Conservation (phyloP, 2,113 vertebrate genomes). For the Rhea americana region DNA sequence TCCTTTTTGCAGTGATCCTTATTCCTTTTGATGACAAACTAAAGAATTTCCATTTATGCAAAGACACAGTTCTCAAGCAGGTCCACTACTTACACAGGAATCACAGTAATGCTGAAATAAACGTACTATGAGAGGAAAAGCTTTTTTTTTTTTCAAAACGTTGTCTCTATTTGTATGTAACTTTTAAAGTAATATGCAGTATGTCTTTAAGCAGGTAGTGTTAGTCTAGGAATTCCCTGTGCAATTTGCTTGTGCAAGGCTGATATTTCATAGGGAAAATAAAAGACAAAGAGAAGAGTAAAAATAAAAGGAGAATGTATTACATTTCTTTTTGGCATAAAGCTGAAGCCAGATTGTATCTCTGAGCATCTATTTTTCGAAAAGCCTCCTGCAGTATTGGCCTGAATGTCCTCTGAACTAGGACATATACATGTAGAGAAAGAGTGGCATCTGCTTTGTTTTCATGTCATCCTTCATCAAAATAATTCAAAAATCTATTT, state of each 20-base stretch:
- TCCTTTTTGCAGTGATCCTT: neutral
- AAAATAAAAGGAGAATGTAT: neutral
- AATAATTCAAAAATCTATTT: neutral
- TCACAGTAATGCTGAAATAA: neutral
- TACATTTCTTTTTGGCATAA: neutral
- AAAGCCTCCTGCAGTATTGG: neutral
- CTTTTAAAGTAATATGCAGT: neutral
- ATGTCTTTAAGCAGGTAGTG: neutral
- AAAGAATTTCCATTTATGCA: neutral
- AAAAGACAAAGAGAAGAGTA: neutral
- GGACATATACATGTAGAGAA: neutral
- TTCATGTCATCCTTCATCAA: neutral
- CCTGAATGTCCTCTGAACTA: neutral
- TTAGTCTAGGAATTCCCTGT: neutral
- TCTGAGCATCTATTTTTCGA: constrained; percentile 28
- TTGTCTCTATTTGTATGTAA: neutral
- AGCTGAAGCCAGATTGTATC: neutral
- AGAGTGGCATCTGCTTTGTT: neutral
- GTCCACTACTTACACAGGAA: neutral
- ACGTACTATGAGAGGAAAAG: neutral
- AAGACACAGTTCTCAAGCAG: neutral
- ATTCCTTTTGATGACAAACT: neutral
- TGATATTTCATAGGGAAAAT: neutral
- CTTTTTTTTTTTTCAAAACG: neutral
- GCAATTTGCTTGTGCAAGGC: neutral